A percentile compares a stretch with the other conserved stretches of the same genome.
Conservation (phyloP, 2,888 invertebrate genomes). For the Empis stercorea region DNA sequence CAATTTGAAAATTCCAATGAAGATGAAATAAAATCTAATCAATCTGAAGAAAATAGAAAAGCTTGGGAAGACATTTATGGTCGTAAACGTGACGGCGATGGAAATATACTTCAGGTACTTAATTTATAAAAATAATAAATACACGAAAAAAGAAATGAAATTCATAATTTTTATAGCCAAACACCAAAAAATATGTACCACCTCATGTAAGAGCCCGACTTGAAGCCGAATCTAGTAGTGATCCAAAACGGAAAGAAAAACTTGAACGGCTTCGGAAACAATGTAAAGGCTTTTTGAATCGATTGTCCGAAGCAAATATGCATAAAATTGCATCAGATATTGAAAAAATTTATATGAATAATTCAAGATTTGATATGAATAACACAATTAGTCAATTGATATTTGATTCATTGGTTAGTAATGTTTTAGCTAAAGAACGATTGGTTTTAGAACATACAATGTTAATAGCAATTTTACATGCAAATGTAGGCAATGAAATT, state of each 20-base stretch:
- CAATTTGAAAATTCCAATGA: constrained; percentile 12
- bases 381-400: constrained; percentile 57
- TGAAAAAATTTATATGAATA: constrained; percentile 62
- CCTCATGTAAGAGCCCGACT: constrained; percentile 59
- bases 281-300: constrained; percentile 77
- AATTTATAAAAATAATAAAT: neutral
- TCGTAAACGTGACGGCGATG: constrained; percentile 63
- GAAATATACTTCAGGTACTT: constrained; percentile 54
- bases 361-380: constrained; percentile 76
- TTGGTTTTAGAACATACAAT: constrained; percentile 75
- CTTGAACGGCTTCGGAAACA: constrained; percentile 57
- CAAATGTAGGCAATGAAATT: constrained; percentile 82
- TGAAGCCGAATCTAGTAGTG: constrained; percentile 25
- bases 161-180: constrained; percentile 29
- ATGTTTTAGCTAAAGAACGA: constrained; percentile 53
- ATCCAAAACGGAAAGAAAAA: constrained; percentile 42
- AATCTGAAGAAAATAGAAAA: constrained; percentile 18
- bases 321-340: constrained; percentile 67
- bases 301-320: constrained; percentile 76
- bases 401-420: constrained; percentile 51
- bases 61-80: constrained; percentile 91
- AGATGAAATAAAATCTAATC: constrained; percentile 14
- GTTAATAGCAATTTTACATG: constrained; percentile 70
- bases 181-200: constrained; percentile 60
- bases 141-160: neutral